Conservation (phyloP, 2,113 vertebrate species). For the Myotis yumanensis region DNA sequence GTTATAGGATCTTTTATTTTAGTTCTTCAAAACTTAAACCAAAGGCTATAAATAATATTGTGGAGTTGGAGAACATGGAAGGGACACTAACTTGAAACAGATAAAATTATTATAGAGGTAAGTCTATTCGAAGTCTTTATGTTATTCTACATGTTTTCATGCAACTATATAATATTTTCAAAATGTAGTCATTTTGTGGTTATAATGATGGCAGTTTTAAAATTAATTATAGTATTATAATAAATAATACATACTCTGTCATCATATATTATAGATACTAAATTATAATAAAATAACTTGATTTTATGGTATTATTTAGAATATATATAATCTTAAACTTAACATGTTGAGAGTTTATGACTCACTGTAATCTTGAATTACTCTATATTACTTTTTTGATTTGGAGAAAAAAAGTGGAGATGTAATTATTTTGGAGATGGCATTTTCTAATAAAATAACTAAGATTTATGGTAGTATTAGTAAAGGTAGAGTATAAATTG, state of each 20-base stretch:
- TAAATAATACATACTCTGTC: background rate
- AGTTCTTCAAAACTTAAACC: background rate
- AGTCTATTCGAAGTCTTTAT: background rate
- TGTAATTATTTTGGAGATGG: background rate
- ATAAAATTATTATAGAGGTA: background rate
- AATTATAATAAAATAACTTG: background rate
- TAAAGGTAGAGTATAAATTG: background rate
- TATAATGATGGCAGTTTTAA: background rate
- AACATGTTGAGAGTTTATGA: background rate
- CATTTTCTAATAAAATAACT: background rate
- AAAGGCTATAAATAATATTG: background rate
- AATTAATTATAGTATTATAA: background rate
- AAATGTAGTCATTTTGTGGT: background rate
- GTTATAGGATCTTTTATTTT: background rate
- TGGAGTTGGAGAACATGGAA: too few species aligned
- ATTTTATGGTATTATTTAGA: background rate
- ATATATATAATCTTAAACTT: background rate
- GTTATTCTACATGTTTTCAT: background rate
- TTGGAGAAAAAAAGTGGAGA: background rate
- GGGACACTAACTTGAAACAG: background rate
- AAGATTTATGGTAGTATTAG: background rate
- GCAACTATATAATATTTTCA: background rate
- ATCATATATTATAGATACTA: background rate
- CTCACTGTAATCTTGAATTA: background rate
- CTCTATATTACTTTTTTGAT: background rate